Base-by-base conservation (phyloP, 2,797 vertebrate genomes). In the Lagocephalus sceleratus region DNA sequence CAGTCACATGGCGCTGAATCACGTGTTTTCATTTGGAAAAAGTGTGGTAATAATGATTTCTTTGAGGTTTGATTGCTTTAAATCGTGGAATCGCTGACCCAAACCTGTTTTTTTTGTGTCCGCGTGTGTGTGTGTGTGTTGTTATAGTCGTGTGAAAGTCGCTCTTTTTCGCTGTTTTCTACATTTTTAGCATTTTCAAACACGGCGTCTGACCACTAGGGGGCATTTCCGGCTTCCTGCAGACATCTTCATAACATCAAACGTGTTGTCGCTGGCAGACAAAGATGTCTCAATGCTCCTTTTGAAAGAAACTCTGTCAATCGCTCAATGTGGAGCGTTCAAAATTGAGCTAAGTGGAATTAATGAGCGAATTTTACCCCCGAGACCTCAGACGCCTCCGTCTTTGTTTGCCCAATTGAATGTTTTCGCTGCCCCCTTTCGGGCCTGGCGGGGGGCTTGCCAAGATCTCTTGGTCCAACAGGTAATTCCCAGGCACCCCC, bases 401-500 rank as follows among this genome's bases (percentile, higher is more conserved):
- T 71, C 77, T 84, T 82, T 84, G 70, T 84, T 81, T 83, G 72
- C 76, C 73, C 57, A 71, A 82, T 58, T 71, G 22, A 64, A 78
- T 64, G 73, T 85, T 85, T 81, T 76, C 72, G 57, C 65, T 68
- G 75, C 63, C 48, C 62, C 65, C 63, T 50, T 48, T 39, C 64
- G 45, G 72, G 62, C 51, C 69, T 70, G 73, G 77, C 63, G 57
- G 29, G 39, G 20, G 49, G 55, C 49, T 84, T 29, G 79, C 68
- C 66, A 63, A 60, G 51, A 75, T 82, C 76, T 75, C 75, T 71
- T 1, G 69, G 77, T 71, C 78, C 71, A 63, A 54, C 80, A 87
- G 86, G 85, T 88, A 84, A 85, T 85, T 89, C 80, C 73, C 79
- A 83, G 75, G 80, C 75, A 85, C 85, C 84, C 85, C 84, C 76